phyloP scores from a whole-genome alignment of 2,888 invertebrate species.

The Cartodere bifasciata region DNA sequence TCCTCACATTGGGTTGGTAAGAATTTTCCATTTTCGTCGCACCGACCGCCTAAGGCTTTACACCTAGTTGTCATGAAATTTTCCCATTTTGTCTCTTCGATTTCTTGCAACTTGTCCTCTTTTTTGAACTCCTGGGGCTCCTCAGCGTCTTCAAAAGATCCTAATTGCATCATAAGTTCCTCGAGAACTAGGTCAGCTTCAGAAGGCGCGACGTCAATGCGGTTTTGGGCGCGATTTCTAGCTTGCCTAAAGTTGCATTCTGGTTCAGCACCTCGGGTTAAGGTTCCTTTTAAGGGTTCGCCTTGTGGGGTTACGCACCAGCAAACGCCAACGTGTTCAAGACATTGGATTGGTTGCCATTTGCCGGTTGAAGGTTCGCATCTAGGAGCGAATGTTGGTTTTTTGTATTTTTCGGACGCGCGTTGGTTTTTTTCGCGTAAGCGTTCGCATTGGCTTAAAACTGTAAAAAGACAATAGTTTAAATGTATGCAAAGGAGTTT shows the following conservation, averaged over 20 bases:
- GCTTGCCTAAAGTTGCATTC: slow-evolving; percentile 72
- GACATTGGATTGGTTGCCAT: slow-evolving; percentile 75
- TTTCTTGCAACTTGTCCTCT: slow-evolving; percentile 14
- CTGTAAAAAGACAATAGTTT: slow-evolving; percentile 28
- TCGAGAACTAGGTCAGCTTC: slow-evolving; percentile 52
- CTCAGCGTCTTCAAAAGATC: slow-evolving; percentile 39
- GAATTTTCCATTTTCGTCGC: slow-evolving; percentile 57
- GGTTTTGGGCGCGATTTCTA: slow-evolving; percentile 39
- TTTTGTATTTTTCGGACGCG: slow-evolving; percentile 56
- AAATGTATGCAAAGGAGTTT: neutral
- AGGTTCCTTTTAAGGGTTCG: slow-evolving; percentile 66
- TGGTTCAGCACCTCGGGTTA: slow-evolving; percentile 63
- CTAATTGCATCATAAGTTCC: slow-evolving; percentile 55
- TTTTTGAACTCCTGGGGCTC: slow-evolving; percentile 33
- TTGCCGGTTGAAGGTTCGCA: slow-evolving; percentile 60
- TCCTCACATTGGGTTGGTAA: slow-evolving; percentile 61
- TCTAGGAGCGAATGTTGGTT: slow-evolving; percentile 63
- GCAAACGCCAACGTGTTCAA: slow-evolving; percentile 64
- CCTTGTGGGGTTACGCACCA: slow-evolving; percentile 80
- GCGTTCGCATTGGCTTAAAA: slow-evolving; percentile 69
- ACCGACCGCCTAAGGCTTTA: slow-evolving; percentile 40
- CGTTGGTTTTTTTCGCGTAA: slow-evolving; percentile 65
- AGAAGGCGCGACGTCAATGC: slow-evolving; percentile 24
- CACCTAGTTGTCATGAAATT: slow-evolving; percentile 32
- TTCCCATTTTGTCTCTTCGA: slow-evolving; percentile 19